Conservation (phyloP, 2,113 vertebrate species). For the Brienomyrus longianalis region DNA sequence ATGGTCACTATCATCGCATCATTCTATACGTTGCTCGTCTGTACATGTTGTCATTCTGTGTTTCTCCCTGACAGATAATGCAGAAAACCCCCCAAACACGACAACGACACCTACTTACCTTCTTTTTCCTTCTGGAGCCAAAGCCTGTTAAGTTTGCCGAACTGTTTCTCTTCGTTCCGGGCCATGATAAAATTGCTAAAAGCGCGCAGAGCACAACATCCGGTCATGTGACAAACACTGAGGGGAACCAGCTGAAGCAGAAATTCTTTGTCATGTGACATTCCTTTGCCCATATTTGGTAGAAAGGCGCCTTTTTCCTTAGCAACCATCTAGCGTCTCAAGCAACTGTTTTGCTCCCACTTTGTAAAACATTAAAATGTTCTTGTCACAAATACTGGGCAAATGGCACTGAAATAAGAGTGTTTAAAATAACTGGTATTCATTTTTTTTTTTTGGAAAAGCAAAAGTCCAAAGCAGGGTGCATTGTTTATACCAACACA, state of each 20-base stretch:
- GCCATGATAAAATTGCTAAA: slow-evolving; percentile 47
- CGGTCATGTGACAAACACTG: slow-evolving; percentile 24
- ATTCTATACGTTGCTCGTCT: background rate
- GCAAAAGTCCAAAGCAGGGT: background rate
- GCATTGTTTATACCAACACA: background rate
- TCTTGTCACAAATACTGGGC: background rate
- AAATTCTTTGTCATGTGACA: slow-evolving; percentile 15
- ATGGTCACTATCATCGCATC: background rate
- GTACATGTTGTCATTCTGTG: background rate
- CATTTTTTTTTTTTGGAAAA: background rate
- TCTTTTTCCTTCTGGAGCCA: slow-evolving; percentile 69
- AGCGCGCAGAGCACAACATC: background rate
- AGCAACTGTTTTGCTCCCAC: background rate
- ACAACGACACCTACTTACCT: slow-evolving; percentile 3
- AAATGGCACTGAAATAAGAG: background rate
- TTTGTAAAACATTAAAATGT: background rate
- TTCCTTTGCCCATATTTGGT: background rate
- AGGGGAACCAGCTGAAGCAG: background rate
- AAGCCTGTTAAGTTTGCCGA: slow-evolving; percentile 61
- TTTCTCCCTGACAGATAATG: background rate
- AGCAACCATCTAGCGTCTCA: background rate
- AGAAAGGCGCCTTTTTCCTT: background rate
- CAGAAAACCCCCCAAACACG: background rate
- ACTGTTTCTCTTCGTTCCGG: slow-evolving; percentile 69
- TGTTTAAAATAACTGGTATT: background rate